Percentiles rank a stretch among this genome's conserved stretches.
These are phyloP conservation scores for Myiopsitta monachus DNA, from an alignment of 2,113 vertebrate species.

Conservation along the genomic window DNA sequence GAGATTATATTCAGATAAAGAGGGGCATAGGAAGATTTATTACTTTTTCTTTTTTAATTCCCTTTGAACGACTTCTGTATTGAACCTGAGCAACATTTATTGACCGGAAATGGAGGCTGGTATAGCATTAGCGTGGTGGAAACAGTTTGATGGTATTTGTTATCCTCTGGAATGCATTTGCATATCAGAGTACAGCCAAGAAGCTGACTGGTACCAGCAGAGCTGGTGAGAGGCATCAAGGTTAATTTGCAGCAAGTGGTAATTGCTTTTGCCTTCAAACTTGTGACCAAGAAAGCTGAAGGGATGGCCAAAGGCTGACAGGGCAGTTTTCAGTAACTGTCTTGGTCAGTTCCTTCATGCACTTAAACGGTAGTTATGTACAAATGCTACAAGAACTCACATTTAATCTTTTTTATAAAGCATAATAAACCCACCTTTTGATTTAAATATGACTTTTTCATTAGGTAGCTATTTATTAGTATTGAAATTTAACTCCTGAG, in stretches of 20 bases:
- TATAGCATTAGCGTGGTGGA: background rate
- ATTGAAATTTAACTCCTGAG: background rate
- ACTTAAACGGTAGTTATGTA: rapidly evolving
- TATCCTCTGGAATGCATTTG: background rate
- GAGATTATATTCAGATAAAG: background rate
- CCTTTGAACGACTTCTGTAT: background rate
- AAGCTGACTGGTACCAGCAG: background rate
- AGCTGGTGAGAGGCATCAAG: background rate
- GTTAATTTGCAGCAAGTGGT: background rate
- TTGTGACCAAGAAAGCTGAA: rapidly evolving
- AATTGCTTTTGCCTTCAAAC: background rate
- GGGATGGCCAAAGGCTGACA: background rate
- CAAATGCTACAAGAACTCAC: background rate
- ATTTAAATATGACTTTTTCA: background rate
- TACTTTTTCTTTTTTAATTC: background rate
- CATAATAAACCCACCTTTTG: background rate
- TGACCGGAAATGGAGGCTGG: background rate
- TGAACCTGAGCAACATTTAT: background rate
- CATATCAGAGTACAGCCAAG: background rate
- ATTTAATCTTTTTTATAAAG: background rate
- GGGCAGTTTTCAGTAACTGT: rapidly evolving
- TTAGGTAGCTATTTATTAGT: background rate
- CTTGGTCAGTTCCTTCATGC: background rate
- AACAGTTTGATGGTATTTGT: background rate
- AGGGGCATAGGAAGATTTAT: background rate